Percentiles rank a stretch among this genome's conserved stretches.
These are phyloP conservation scores for Caenorhabditis sp. DNA, from an alignment of 2,888 invertebrate genomes.

Conservation along the genomic window DNA sequence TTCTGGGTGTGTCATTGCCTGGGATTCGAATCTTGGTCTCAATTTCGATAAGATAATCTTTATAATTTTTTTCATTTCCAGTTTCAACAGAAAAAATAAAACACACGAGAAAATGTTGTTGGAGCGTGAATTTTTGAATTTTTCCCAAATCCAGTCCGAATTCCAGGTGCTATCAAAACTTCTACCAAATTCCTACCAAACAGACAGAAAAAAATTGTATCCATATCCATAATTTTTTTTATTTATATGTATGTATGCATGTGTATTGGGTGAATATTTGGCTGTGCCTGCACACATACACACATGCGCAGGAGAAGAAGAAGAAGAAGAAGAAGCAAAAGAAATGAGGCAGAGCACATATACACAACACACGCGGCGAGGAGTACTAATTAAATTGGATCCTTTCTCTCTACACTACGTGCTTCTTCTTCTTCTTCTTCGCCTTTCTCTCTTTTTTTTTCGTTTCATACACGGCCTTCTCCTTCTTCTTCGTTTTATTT, in stretches of 20 bases:
- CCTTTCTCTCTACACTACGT: constrained; percentile 10
- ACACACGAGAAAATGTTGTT: too few species aligned
- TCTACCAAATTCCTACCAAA: not conserved
- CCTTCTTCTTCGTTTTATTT: constrained; percentile 5
- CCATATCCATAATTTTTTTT: not conserved
- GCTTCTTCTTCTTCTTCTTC: constrained; percentile 12
- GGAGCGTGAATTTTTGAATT: too few species aligned
- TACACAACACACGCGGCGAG: constrained; percentile 20
- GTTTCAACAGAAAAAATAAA: too few species aligned
- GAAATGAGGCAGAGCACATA: too few species aligned
- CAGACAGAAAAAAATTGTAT: not conserved
- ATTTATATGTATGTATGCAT: not conserved
- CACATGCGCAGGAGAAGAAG: not conserved
- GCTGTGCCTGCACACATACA: not conserved
- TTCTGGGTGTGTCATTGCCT: too few species aligned
- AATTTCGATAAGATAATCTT: too few species aligned
- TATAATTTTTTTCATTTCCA: too few species aligned
- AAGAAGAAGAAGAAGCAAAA: not conserved
- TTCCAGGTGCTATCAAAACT: too few species aligned
- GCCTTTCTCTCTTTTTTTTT: constrained; percentile 13
- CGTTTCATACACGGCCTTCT: too few species aligned
- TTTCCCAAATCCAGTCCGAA: too few species aligned
- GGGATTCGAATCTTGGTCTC: too few species aligned
- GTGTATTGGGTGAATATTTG: not conserved
- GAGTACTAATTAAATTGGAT: constrained; percentile 44